phyloP scores from a whole-genome alignment of 2,888 invertebrate genomes.

The Anthophora plumipes region DNA sequence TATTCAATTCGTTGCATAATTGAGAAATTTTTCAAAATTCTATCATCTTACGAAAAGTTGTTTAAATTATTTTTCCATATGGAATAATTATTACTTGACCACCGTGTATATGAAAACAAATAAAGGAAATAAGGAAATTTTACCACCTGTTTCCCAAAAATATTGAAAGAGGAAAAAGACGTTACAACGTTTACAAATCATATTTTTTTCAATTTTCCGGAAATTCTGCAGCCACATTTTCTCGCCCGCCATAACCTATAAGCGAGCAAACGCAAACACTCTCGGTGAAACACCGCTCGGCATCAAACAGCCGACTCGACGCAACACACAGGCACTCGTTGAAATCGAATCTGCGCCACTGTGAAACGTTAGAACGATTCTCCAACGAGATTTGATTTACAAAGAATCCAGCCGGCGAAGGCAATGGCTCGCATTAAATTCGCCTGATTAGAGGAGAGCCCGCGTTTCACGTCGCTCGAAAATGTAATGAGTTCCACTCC shows the following conservation, averaged over 20 bases:
- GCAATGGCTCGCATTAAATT: conserved; percentile 2
- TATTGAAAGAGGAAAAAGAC: too few species aligned
- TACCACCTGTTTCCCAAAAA: too few species aligned
- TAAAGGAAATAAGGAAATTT: too few species aligned
- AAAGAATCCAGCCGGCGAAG: conserved; percentile 13
- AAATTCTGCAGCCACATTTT: background rate
- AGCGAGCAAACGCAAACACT: too few species aligned
- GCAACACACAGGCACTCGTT: background rate
- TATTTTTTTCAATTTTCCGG: too few species aligned
- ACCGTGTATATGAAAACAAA: too few species aligned
- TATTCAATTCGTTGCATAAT: too few species aligned
- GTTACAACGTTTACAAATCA: too few species aligned
- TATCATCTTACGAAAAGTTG: too few species aligned
- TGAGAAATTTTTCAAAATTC: too few species aligned
- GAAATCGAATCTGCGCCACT: background rate
- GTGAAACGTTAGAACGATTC: conserved; percentile 21
- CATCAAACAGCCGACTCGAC: background rate
- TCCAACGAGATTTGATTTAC: conserved; percentile 24
- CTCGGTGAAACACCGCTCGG: background rate
- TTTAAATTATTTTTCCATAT: too few species aligned
- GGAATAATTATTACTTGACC: too few species aligned
- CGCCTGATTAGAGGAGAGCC: conserved; percentile 6
- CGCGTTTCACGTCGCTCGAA: conserved; percentile 10
- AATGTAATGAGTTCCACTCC: conserved; percentile 10
- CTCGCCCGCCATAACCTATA: background rate